A percentile compares a stretch with the other conserved stretches of the same genome.
These are phyloP conservation scores for Siniperca knerii DNA, from an alignment of 2,113 vertebrate genomes.

Conservation along the genomic window DNA sequence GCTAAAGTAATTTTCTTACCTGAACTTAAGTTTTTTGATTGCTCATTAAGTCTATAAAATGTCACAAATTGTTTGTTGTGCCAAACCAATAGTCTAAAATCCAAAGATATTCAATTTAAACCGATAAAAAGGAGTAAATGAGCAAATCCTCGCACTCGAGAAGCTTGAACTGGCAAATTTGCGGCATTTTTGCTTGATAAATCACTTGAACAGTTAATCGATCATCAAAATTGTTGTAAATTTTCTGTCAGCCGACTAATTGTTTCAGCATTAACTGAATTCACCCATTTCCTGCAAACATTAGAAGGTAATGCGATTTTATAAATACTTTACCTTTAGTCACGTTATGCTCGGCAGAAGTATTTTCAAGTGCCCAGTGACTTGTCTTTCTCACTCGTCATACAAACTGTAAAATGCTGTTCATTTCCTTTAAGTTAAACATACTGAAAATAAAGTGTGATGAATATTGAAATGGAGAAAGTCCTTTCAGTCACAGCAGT, in stretches of 20 bases:
- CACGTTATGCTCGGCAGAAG: neutral
- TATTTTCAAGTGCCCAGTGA: neutral
- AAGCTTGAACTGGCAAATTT: neutral
- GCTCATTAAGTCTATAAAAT: neutral
- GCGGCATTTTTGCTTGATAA: neutral
- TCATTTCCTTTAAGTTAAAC: neutral
- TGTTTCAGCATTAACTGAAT: neutral
- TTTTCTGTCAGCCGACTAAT: neutral
- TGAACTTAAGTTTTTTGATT: neutral
- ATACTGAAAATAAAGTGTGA: neutral
- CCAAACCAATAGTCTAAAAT: neutral
- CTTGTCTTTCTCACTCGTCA: neutral
- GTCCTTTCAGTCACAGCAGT: conserved; percentile 24
- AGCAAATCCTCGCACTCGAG: neutral
- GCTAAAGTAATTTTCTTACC: neutral
- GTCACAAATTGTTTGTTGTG: neutral
- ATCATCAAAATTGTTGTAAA: neutral
- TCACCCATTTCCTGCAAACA: neutral
- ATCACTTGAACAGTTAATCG: neutral
- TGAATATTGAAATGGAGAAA: neutral
- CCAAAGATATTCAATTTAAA: neutral
- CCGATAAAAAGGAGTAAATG: neutral
- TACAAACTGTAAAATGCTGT: neutral
- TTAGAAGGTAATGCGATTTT: neutral
- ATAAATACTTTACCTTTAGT: neutral